Evolutionary conservation across 2,888 invertebrate genomes (phyloP).

Genomic region (Ormyrus thymus): DNA sequence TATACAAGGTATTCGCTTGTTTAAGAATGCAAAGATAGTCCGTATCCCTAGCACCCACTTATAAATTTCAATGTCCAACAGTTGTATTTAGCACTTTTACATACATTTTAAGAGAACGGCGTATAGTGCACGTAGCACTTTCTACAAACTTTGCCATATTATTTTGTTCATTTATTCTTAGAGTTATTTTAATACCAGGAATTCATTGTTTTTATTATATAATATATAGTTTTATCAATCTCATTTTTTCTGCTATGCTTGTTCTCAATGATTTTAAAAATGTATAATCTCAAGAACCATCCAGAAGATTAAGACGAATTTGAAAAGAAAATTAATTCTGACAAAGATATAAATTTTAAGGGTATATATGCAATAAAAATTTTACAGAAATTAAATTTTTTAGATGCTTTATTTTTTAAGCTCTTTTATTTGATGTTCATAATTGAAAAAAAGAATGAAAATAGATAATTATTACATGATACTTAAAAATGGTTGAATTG

Average conservation of each 20-base stretch:
- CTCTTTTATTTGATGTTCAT: not conserved
- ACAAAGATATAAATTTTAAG: slow-evolving; percentile 5
- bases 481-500: not conserved
- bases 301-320: slow-evolving; percentile 1
- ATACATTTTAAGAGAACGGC: slow-evolving; percentile 37
- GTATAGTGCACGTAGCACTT: slow-evolving; percentile 59
- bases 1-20: slow-evolving; percentile 63
- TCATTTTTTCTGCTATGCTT: slow-evolving; percentile 41
- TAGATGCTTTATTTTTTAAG: slow-evolving; percentile 35
- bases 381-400: slow-evolving; percentile 24
- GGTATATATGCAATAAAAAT: slow-evolving; percentile 30
- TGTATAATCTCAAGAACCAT: slow-evolving; percentile 15
- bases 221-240: slow-evolving; percentile 26
- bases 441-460: not conserved
- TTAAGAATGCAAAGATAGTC: slow-evolving; percentile 70
- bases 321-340: slow-evolving; percentile 4
- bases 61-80: slow-evolving; percentile 36
- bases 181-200: slow-evolving; percentile 45
- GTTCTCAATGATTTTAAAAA: slow-evolving; percentile 40
- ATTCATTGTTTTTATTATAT: slow-evolving; percentile 33
- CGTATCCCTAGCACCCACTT: slow-evolving; percentile 65
- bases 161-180: slow-evolving; percentile 52
- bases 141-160: slow-evolving; percentile 51
- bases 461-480: slow-evolving; percentile 2
- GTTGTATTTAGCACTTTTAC: slow-evolving; percentile 43